These are phyloP conservation scores for Sebastes paucispinis DNA, from an alignment of 2,797 vertebrate genomes.

Conservation along the genomic window DNA sequence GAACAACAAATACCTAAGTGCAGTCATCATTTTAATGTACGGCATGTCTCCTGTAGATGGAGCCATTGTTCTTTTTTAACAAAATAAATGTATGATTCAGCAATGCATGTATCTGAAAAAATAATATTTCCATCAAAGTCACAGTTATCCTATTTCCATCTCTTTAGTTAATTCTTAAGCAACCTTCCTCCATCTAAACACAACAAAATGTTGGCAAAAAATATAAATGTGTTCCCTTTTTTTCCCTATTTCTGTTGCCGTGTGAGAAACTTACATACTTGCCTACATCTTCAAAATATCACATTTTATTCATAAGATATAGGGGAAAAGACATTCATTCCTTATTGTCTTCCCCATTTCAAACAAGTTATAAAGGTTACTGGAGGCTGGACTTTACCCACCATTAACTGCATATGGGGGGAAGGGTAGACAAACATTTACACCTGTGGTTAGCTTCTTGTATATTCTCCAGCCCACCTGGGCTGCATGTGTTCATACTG, in stretches of 20 bases:
- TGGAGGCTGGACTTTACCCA: neutral
- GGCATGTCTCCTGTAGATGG: conserved; percentile 58
- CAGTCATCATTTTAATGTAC: neutral
- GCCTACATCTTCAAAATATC: neutral
- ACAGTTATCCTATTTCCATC: neutral
- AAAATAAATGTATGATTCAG: neutral
- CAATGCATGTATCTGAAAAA: neutral
- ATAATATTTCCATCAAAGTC: neutral
- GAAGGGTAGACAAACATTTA: conserved; percentile 20
- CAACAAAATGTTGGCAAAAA: neutral
- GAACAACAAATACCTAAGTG: neutral
- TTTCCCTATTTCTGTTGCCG: neutral
- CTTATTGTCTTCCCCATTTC: neutral
- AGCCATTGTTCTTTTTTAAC: conserved; percentile 34
- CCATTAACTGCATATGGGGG: neutral
- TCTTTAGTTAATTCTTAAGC: neutral
- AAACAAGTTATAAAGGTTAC: neutral
- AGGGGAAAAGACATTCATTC: neutral
- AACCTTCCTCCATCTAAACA: neutral
- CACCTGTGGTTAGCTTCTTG: conserved; percentile 11
- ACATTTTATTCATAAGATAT: neutral
- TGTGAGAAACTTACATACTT: neutral
- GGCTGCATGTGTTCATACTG: conserved; percentile 12
- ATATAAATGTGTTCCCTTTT: neutral
- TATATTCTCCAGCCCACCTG: conserved; percentile 25